These are phyloP conservation scores for Phenganax subtilis DNA, from an alignment of 92 coral and sea anemone species.

Conservation along the genomic window DNA sequence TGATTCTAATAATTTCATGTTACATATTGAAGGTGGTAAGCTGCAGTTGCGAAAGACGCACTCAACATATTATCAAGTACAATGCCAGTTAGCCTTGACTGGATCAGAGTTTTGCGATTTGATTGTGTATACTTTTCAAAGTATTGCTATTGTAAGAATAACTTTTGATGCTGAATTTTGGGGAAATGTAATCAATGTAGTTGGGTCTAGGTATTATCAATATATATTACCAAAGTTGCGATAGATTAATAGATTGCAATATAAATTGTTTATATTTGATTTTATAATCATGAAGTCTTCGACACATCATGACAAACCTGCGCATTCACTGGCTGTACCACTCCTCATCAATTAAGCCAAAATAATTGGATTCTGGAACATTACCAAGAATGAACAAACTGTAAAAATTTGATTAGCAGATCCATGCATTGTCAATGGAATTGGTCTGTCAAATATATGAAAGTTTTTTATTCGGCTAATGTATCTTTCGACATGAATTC, in stretches of 20 bases:
- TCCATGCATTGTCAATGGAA: too few species aligned
- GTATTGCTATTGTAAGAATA: constrained; percentile 47
- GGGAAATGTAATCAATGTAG: constrained; percentile 43
- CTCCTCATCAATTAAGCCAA: too few species aligned
- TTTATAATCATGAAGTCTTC: too few species aligned
- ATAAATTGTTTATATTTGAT: too few species aligned
- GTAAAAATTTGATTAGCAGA: too few species aligned
- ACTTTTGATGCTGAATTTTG: constrained; percentile 51
- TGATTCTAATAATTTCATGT: constrained; percentile 43
- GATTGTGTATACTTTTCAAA: constrained; percentile 56
- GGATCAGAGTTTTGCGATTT: constrained; percentile 55
- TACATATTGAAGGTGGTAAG: constrained; percentile 27
- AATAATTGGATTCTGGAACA: too few species aligned
- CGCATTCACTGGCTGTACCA: too few species aligned
- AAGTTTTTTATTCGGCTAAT: too few species aligned
- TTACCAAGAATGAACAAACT: too few species aligned
- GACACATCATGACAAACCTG: too few species aligned
- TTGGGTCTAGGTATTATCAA: constrained; percentile 46
- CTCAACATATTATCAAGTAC: constrained; percentile 39
- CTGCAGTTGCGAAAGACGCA: constrained; percentile 34
- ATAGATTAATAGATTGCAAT: constrained; percentile 23
- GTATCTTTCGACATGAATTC: too few species aligned
- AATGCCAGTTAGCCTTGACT: constrained; percentile 51
- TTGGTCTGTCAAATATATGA: too few species aligned
- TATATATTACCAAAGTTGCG: constrained; percentile 48